phyloP scores from a whole-genome alignment of 2,113 vertebrate genomes.

The Cinclus mexicanus region DNA sequence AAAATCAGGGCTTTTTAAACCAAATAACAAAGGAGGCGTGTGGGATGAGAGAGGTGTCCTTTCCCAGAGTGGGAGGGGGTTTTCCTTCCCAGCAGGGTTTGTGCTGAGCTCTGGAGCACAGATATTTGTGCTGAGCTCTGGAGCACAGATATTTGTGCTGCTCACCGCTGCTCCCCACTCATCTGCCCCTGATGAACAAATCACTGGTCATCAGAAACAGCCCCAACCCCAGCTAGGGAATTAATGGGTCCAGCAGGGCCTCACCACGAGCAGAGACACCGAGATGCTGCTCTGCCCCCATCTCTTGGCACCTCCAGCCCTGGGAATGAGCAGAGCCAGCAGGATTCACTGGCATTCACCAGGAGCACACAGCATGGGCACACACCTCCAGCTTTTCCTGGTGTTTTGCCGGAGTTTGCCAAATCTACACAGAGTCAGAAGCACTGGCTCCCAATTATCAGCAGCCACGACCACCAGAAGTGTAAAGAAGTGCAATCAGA shows the following conservation, averaged over 20 bases:
- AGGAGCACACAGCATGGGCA: neutral
- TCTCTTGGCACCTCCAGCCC: neutral
- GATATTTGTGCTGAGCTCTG: neutral
- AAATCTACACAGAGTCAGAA: rapidly evolving
- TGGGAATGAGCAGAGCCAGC: rapidly evolving
- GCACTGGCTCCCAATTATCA: rapidly evolving
- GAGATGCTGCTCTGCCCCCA: neutral
- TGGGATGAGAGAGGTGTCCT: neutral
- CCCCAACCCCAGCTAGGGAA: neutral
- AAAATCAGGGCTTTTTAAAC: neutral
- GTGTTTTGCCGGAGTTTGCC: neutral
- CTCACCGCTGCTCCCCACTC: neutral
- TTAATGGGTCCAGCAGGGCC: neutral
- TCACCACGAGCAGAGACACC: rapidly evolving
- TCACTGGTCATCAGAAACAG: neutral
- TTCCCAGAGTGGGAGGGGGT: rapidly evolving
- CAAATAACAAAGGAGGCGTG: rapidly evolving
- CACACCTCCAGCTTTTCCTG: neutral
- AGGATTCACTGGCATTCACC: rapidly evolving
- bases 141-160: rapidly evolving
- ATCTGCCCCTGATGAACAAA: neutral
- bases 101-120: neutral
- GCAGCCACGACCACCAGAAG: rapidly evolving
- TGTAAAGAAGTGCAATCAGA: neutral
- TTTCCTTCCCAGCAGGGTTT: neutral